Conservation (phyloP, 2,797 vertebrate genomes). For the Scolopax rusticola region DNA sequence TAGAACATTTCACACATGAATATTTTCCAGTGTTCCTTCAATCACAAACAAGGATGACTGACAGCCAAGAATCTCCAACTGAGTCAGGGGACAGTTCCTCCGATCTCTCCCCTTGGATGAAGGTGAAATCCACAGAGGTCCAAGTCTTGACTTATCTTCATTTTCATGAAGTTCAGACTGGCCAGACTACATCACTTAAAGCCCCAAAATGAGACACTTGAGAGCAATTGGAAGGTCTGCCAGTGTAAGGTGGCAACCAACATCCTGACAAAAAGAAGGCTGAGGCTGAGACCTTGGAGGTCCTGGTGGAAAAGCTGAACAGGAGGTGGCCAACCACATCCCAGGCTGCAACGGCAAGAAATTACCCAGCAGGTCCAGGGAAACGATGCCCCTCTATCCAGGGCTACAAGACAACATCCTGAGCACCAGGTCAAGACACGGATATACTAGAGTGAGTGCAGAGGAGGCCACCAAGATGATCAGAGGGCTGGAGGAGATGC, state of each 20-base stretch:
- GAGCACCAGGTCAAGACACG: accelerated
- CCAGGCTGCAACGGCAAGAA: neutral
- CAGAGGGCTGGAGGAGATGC: accelerated
- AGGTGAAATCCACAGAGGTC: accelerated
- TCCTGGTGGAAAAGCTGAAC: too few relatives aligned
- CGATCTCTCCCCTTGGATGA: accelerated
- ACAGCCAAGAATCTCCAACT: neutral
- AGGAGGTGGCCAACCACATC: neutral
- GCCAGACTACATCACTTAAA: neutral
- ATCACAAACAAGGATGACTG: neutral
- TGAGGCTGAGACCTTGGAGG: neutral
- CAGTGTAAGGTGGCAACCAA: neutral
- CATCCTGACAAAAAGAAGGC: too few relatives aligned
- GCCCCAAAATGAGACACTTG: neutral
- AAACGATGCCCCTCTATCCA: accelerated
- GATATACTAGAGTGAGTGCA: accelerated
- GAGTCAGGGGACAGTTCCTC: accelerated
- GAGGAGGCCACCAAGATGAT: neutral
- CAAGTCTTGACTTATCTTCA: neutral
- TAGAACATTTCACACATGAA: neutral
- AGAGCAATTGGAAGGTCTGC: neutral
- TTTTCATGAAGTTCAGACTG: neutral
- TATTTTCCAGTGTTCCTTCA: neutral
- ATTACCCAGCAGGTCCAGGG: neutral
- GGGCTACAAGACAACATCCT: neutral